A percentile compares a stretch with the other conserved stretches of the same genome.
Evolutionary conservation across 2,113 vertebrate genomes (phyloP).

Genomic region (Piprites chloris): DNA sequence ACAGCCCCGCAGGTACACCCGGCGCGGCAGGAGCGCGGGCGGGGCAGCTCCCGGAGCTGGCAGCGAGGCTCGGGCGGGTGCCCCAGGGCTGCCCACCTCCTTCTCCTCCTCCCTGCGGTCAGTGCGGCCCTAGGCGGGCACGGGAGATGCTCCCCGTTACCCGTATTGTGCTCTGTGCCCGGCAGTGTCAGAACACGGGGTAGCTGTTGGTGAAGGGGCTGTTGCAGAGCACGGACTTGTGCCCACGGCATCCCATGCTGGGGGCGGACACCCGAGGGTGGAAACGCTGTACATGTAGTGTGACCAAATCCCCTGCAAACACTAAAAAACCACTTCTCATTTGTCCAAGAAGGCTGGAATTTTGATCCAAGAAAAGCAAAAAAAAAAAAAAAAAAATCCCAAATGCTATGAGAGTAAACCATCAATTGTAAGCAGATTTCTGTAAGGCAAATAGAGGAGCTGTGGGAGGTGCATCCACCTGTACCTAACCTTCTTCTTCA

Average conservation of each 20-base stretch:
- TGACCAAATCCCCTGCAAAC: not conserved
- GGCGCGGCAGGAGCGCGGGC: no score
- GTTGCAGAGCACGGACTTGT: accelerated
- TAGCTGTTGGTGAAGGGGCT: not conserved
- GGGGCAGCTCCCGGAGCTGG: not conserved
- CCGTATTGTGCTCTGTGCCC: not conserved
- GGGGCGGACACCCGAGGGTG: accelerated
- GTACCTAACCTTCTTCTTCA: constrained; percentile 17
- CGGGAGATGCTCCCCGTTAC: not conserved
- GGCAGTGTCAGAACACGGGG: not conserved
- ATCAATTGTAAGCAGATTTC: not conserved
- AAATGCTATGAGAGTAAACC: not conserved
- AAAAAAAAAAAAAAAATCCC: not conserved
- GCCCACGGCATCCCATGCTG: accelerated
- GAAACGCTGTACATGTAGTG: accelerated
- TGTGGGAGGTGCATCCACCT: not conserved
- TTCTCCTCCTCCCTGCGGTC: not conserved
- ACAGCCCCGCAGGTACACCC: constrained; percentile 81
- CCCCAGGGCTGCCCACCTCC: accelerated
- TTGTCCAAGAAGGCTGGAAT: not conserved
- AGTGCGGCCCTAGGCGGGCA: not conserved
- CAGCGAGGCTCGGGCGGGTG: accelerated
- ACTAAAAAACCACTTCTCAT: not conserved
- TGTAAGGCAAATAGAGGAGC: not conserved
- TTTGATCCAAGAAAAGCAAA: not conserved